Conservation (phyloP, 1,140 invertebrate species). For the Drosophila kohkoa region DNA sequence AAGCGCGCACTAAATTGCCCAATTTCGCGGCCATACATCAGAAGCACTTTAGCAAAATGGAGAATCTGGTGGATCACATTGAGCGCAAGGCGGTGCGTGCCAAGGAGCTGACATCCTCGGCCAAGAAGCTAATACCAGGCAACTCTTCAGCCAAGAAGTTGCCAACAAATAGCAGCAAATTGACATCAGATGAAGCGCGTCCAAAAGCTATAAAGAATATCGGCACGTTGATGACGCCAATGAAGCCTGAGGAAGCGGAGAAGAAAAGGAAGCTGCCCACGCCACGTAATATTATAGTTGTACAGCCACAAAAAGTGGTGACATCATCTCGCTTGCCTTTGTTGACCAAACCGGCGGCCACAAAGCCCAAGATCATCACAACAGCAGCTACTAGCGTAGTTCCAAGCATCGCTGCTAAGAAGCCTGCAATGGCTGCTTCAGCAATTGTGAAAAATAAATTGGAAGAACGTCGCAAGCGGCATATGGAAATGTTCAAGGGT, state of each 20-base stretch:
- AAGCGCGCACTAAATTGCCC: constrained; percentile 86
- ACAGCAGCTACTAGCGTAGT: background rate
- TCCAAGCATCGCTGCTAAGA: background rate
- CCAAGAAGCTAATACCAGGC: constrained; percentile 25
- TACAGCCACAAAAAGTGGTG: background rate
- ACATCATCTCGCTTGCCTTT: constrained; percentile 11
- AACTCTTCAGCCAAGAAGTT: constrained; percentile 9
- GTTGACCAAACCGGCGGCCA: background rate
- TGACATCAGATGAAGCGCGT: background rate
- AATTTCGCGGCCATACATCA: constrained; percentile 89
- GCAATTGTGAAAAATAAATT: constrained; percentile 32
- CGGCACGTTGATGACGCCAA: background rate
- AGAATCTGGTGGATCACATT: constrained; percentile 87
- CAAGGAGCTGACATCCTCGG: constrained; percentile 75
- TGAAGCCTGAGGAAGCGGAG: background rate
- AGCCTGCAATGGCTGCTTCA: background rate
- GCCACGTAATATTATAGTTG: constrained; percentile 3
- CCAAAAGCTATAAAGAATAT: constrained; percentile 48
- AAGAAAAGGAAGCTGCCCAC: constrained; percentile 7
- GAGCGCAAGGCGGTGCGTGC: constrained; percentile 86
- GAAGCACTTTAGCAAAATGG: constrained; percentile 88
- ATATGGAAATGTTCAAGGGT: constrained; percentile 76
- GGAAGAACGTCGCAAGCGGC: constrained; percentile 55
- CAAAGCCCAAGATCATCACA: background rate
- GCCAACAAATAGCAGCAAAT: background rate